These are phyloP conservation scores for Syngnathus acus DNA, from an alignment of 2,797 vertebrate species.

Conservation along the genomic window DNA sequence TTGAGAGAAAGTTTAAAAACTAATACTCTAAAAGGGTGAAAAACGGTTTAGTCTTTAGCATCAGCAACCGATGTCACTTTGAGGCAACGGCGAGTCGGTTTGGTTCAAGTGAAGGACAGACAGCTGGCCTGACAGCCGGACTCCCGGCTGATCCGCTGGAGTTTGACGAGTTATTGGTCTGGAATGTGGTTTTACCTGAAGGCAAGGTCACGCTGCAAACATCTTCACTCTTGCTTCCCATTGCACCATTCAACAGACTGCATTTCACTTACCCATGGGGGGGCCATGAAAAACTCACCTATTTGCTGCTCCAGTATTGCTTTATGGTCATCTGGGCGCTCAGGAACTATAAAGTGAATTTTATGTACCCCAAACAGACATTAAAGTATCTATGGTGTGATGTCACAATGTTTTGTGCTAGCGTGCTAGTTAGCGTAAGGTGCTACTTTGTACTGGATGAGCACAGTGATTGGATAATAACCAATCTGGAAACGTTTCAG, in stretches of 20 bases:
- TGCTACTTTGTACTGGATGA: too few relatives aligned
- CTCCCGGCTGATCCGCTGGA: constrained; percentile 23
- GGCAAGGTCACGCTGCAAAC: constrained; percentile 22
- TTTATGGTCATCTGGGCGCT: not conserved
- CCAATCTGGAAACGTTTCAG: too few relatives aligned
- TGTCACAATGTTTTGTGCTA: too few relatives aligned
- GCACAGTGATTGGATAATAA: too few relatives aligned
- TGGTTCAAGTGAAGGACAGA: constrained; percentile 12
- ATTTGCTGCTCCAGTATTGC: too few relatives aligned
- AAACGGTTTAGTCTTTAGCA: not conserved
- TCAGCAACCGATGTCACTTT: not conserved
- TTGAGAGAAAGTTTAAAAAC: too few relatives aligned
- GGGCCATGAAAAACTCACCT: too few relatives aligned
- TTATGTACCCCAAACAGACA: too few relatives aligned
- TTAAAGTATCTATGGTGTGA: too few relatives aligned
- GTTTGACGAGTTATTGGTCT: constrained; percentile 25
- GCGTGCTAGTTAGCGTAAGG: too few relatives aligned
- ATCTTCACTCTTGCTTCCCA: constrained; percentile 9
- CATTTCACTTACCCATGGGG: too few relatives aligned
- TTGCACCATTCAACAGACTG: not conserved
- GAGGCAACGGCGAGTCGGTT: constrained; percentile 8
- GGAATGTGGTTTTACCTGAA: constrained; percentile 31
- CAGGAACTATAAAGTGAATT: too few relatives aligned
- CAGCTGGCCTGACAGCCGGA: constrained; percentile 10
- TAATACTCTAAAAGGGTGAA: not conserved